These are phyloP conservation scores for Tanypteryx hageni DNA, from an alignment of 2,888 invertebrate species.

Conservation along the genomic window DNA sequence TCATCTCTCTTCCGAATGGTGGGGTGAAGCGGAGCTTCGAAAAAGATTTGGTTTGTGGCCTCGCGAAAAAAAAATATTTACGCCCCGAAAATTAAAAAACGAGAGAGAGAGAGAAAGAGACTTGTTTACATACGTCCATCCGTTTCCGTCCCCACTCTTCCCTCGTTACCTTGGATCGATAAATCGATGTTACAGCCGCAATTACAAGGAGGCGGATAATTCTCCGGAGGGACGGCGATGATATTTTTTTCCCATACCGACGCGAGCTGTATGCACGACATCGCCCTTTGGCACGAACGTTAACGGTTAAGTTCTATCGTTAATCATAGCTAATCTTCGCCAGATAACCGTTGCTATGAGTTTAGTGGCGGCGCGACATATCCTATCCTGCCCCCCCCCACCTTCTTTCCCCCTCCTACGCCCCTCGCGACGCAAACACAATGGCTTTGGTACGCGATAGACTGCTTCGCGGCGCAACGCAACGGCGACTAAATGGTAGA, in stretches of 20 bases:
- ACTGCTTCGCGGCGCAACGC: slow-evolving; percentile 7
- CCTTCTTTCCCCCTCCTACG: background rate
- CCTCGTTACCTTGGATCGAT: slow-evolving; percentile 36
- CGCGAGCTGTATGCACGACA: slow-evolving; percentile 16
- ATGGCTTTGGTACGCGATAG: background rate
- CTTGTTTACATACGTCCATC: slow-evolving; percentile 14
- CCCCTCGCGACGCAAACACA: slow-evolving; percentile 5
- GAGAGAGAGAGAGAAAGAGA: background rate
- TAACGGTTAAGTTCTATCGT: slow-evolving; percentile 60
- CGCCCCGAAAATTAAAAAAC: slow-evolving; percentile 25
- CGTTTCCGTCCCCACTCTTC: background rate
- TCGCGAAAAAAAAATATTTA: background rate
- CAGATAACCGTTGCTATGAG: slow-evolving; percentile 50
- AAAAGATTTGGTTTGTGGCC: slow-evolving; percentile 45
- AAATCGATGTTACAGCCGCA: slow-evolving; percentile 35
- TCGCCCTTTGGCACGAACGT: slow-evolving; percentile 40
- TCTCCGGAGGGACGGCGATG: background rate
- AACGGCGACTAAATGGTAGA: slow-evolving; percentile 30
- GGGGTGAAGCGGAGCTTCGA: background rate
- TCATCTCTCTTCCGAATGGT: background rate
- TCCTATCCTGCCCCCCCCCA: background rate
- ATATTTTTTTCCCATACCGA: background rate
- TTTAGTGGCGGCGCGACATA: background rate
- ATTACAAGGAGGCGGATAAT: slow-evolving; percentile 43
- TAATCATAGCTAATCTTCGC: slow-evolving; percentile 63